phyloP scores from a whole-genome alignment of 2,888 invertebrate genomes.

The Crepidodera aurea region DNA sequence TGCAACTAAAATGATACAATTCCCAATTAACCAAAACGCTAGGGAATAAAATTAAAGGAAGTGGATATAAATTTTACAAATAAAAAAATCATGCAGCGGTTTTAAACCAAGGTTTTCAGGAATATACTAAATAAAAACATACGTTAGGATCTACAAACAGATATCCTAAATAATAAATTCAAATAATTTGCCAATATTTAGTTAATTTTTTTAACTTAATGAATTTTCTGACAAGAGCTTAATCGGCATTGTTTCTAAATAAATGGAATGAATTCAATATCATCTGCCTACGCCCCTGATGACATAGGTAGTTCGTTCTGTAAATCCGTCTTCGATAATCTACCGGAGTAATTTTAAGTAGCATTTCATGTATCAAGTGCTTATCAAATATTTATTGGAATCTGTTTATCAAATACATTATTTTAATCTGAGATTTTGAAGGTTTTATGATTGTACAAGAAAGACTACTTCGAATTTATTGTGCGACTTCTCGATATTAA shows the following conservation, averaged over 20 bases:
- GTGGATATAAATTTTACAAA: no score
- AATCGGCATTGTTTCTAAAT: no score
- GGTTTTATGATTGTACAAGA: slow-evolving; percentile 60
- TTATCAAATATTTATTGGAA: slow-evolving; percentile 62
- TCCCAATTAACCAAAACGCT: no score
- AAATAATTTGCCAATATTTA: neutral
- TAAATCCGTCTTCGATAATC: slow-evolving; percentile 47
- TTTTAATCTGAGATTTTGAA: slow-evolving; percentile 60
- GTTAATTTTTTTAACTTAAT: neutral
- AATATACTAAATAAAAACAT: no score
- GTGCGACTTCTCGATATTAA: slow-evolving; percentile 43
- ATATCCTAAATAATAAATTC: no score
- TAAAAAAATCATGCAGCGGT: no score
- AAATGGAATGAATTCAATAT: no score
- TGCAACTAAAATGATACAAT: no score
- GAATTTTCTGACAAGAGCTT: no score
- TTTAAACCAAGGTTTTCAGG: no score
- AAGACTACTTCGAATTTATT: slow-evolving; percentile 57
- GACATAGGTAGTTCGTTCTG: slow-evolving; percentile 16
- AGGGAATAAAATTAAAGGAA: no score
- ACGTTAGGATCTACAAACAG: no score
- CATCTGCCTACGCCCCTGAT: neutral
- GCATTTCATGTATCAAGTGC: slow-evolving; percentile 60
- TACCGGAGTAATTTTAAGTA: slow-evolving; percentile 59
- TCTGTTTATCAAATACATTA: slow-evolving; percentile 60